A percentile compares a stretch with the other conserved stretches of the same genome.
Conservation (phyloP, 2,888 invertebrate species). For the Sinopyrophorus schimmeli region DNA sequence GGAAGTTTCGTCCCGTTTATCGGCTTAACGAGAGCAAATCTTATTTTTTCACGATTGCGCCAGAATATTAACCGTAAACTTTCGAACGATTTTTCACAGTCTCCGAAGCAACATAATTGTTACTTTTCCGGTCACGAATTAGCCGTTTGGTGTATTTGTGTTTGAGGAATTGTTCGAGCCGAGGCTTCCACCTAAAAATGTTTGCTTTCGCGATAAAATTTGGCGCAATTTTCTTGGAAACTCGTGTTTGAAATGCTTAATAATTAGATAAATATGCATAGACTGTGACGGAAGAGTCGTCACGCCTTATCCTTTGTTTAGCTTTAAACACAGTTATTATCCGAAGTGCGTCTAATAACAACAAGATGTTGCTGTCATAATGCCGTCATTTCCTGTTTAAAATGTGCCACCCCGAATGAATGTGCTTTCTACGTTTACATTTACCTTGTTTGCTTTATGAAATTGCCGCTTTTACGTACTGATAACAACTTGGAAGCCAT, state of each 20-base stretch:
- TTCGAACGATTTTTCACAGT: constrained; percentile 4
- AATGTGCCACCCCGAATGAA: constrained; percentile 27
- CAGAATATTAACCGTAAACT: constrained; percentile 9
- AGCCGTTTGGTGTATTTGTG: constrained; percentile 4
- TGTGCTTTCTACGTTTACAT: constrained; percentile 16
- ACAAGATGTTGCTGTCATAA: constrained; percentile 31
- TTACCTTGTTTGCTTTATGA: constrained; percentile 21
- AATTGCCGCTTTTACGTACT: constrained; percentile 22
- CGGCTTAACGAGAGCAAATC: constrained; percentile 18
- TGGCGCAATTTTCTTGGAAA: constrained; percentile 19
- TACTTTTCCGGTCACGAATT: constrained; percentile 15
- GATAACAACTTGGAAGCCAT: constrained; percentile 16
- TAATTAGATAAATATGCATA: constrained; percentile 26
- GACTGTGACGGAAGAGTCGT: constrained; percentile 33
- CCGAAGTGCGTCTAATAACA: constrained; percentile 32
- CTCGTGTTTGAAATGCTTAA: constrained; percentile 19
- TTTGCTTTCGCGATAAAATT: constrained; percentile 17
- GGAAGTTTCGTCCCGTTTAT: constrained; percentile 23
- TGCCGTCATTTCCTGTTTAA: constrained; percentile 32
- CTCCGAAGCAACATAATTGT: constrained; percentile 6
- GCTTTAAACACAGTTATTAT: constrained; percentile 34
- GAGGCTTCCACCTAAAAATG: not conserved
- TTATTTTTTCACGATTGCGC: constrained; percentile 8
- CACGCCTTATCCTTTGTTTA: constrained; percentile 37
- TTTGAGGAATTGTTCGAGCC: constrained; percentile 16